phyloP scores from a whole-genome alignment of 2,888 invertebrate species.

The Yponomeuta evonymella region DNA sequence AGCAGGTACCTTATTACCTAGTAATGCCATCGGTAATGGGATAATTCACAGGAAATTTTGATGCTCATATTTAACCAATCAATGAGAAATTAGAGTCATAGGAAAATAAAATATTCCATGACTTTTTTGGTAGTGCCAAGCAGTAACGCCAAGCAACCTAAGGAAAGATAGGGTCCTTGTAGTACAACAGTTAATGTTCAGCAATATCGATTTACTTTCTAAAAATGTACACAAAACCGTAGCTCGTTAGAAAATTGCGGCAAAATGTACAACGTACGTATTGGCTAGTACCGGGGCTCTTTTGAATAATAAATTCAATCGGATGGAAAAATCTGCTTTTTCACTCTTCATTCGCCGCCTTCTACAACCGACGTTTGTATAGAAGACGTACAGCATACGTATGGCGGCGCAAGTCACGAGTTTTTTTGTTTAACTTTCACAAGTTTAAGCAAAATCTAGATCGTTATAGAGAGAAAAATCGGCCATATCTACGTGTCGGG shows the following conservation, averaged over 20 bases:
- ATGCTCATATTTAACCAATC: too few species aligned
- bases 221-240: neutral
- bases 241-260: neutral
- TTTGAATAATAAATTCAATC: conserved; percentile 11
- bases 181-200: neutral
- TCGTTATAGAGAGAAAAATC: too few species aligned
- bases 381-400: neutral
- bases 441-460: too few species aligned
- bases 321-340: conserved; percentile 7
- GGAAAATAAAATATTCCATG: too few species aligned
- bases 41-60: too few species aligned
- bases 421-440: too few species aligned
- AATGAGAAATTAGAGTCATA: too few species aligned
- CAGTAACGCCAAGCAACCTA: too few species aligned
- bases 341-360: conserved; percentile 3
- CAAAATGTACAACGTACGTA: neutral
- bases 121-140: too few species aligned
- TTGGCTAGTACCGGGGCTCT: neutral
- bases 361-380: neutral
- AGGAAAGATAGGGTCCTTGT: too few species aligned
- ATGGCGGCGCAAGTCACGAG: neutral
- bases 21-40: too few species aligned
- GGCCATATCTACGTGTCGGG: too few species aligned
- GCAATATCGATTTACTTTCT: neutral
- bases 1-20: neutral